Evolutionary conservation across 2,888 invertebrate species (phyloP), one percentile per base, ranked within the genome.

Genomic region (Copidosoma aretas): DNA sequence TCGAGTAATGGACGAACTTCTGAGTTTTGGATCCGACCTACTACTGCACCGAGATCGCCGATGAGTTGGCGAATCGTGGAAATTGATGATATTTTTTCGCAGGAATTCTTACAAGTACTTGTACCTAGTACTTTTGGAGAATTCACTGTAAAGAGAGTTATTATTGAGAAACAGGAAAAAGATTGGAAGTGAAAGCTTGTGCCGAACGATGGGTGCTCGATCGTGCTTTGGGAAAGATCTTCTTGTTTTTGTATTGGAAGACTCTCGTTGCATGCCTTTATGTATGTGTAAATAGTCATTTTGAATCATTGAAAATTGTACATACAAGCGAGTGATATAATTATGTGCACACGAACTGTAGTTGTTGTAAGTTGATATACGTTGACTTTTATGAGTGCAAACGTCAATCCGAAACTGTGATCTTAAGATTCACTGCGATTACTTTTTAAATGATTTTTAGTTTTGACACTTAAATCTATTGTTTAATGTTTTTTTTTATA

Each of bases 1-100:
- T 92, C 72, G 89, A 90, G 74, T 88, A 80, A 77, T 46, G 32
- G 32, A 8, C 43, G 12, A 46, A 46, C 32, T 32, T 32, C 8
- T 32, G 32, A 32, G 32, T 8, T 32, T 32, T 32, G 32, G 4
- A 32, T 32, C 32, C 8, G 4, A 32, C 32, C 8, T 8, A 32
- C 8, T 8, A 32, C 8, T 32, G 32, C 32, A 32, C 43, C 8
- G 17, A 15, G 17, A 17, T 46, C 12, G 43, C 14, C 43, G 43
- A 8, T 15, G 43, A 12, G 12, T 46, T 3, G 25, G 56, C 22
- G 17, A 41, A 66, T 49, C 49, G 10, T 14, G 21, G n/a, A 32
- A 32, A 60, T 22, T 39, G 24, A 60, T 25, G 24, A 24, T 32
- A 54, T 60, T 21, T 63, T 57, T 32, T 22, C 22, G 46, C 10